Percentiles rank a stretch among this genome's conserved stretches.
Conservation (phyloP, 2,113 vertebrate species). For the Varanus komodoensis region DNA sequence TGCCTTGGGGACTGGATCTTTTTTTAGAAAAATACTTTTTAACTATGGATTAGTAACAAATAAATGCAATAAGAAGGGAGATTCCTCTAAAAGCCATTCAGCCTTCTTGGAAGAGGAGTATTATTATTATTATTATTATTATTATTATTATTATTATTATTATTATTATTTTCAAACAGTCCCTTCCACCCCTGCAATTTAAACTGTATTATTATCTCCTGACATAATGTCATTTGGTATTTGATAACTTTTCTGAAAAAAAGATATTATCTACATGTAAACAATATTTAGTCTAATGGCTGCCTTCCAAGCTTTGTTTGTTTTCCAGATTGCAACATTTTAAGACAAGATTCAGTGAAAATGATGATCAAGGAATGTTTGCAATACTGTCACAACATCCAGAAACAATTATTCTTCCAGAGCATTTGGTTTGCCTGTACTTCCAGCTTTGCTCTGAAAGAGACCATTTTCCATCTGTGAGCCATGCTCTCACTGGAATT, state of each 20-base stretch:
- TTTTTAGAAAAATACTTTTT: no score
- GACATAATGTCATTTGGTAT: slow-evolving; percentile 32
- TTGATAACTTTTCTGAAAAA: slow-evolving; percentile 50
- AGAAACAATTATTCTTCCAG: slow-evolving; percentile 42
- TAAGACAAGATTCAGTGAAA: slow-evolving; percentile 22
- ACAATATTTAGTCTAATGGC: slow-evolving; percentile 57
- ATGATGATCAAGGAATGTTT: slow-evolving; percentile 34
- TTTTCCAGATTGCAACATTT: slow-evolving; percentile 59
- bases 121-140: no score
- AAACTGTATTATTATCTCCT: neutral
- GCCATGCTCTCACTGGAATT: neutral
- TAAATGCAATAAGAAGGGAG: neutral
- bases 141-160: no score
- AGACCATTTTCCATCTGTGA: neutral
- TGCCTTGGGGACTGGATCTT: no score
- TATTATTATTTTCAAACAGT: neutral
- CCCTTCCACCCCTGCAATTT: neutral
- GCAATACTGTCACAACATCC: slow-evolving; percentile 57
- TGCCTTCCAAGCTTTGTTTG: slow-evolving; percentile 45
- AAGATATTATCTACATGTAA: slow-evolving; percentile 39
- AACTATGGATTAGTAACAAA: no score
- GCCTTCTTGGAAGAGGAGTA: neutral
- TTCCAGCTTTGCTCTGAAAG: neutral
- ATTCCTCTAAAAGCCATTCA: neutral
- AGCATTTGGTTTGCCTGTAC: slow-evolving; percentile 28